Evolutionary conservation across 2,888 invertebrate species (phyloP), one percentile per base, ranked within the genome.

Genomic region (Orthosia cruda): DNA sequence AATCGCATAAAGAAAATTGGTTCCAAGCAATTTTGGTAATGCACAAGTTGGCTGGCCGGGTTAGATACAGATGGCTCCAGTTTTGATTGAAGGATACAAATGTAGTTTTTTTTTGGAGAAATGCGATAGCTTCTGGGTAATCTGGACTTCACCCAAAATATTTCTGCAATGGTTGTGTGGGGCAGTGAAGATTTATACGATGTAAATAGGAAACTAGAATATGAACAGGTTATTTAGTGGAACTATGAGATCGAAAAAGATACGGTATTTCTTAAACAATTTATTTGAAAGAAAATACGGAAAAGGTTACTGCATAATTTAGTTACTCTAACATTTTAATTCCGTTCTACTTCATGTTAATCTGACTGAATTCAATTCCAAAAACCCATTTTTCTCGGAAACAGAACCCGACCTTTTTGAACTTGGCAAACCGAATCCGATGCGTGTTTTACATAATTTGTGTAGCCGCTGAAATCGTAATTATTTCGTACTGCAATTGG

Each of bases 11-110:
- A 95, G 93, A 91, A 94, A 92, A 95, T 95, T 94, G 94, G 93
- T 94, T 94, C 91, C 89, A 89, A 93, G 94, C 95, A 95, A 95
- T 95, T 95, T 94, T 92, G 88, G 94, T 95, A 95, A 95, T 95
- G 95, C 94, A 95, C 90, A 92, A 93, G 91, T 95, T 94, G 94
- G 93, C 94, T 91, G 90, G 90, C 91, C 88, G 91, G 90, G 91
- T 90, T 90, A 88, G 89, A 92, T 88, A 88, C 88, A 88, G 86
- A 89, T 88, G 82, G 89, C 84, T 90, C 90, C 87, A 90, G 89
- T 92, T 94, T 94, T 95, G 94, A 94, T 94, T 93, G 93, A 93
- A 91, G 89, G 89, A 87, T 90, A 87, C 88, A 88, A 89, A 89
- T 87, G 85, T 81, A 89, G 85, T 85, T 83, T 83, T n/a, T n/a